These are phyloP conservation scores for Helogale parvula DNA, from an alignment of 2,113 vertebrate species.

Conservation along the genomic window DNA sequence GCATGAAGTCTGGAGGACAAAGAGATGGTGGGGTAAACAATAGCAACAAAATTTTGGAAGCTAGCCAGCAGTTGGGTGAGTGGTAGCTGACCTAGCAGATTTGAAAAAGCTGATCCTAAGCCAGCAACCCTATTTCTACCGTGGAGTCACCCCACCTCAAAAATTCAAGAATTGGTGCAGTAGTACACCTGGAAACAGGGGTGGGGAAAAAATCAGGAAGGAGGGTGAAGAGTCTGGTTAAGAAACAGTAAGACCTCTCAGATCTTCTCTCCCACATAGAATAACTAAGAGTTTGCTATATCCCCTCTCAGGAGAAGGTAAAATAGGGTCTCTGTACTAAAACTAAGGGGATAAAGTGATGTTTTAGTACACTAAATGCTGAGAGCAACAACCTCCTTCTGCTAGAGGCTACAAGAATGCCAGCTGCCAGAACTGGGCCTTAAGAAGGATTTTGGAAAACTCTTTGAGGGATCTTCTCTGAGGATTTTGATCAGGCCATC, in stretches of 20 bases:
- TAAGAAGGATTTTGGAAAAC: neutral
- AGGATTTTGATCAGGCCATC: neutral
- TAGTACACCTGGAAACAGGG: neutral
- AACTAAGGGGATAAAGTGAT: neutral
- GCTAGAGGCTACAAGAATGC: neutral
- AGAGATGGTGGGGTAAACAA: neutral
- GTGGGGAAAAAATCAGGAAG: neutral
- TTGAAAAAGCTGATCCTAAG: neutral
- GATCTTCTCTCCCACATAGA: neutral
- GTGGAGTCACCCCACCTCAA: neutral
- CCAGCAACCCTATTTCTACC: neutral
- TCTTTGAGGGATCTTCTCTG: neutral
- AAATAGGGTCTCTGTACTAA: neutral
- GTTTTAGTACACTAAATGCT: neutral
- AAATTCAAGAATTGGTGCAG: neutral
- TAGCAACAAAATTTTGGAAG: neutral
- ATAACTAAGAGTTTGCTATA: neutral
- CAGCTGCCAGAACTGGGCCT: neutral
- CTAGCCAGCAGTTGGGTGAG: neutral
- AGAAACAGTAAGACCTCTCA: neutral
- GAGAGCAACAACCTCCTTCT: neutral
- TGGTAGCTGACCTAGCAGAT: neutral
- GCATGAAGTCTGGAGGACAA: neutral
- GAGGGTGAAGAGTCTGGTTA: neutral
- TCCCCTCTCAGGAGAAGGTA: neutral